phyloP scores from a whole-genome alignment of 2,113 vertebrate genomes.

The Osmerus mordax region DNA sequence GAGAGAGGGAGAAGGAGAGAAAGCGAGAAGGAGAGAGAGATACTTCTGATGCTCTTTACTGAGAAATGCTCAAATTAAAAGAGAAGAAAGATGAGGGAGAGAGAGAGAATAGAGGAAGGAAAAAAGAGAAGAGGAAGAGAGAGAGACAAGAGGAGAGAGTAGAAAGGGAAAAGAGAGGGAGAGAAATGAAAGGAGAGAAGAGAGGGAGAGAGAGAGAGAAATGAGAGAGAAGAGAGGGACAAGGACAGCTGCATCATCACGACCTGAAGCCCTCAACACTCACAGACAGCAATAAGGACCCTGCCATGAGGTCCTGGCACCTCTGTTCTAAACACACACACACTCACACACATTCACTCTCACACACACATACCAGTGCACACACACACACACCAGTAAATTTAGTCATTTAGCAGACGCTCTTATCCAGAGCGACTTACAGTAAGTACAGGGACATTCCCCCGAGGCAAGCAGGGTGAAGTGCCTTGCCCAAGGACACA shows the following conservation, averaged over 20 bases:
- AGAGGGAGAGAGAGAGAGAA: background rate
- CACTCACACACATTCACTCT: too few relatives aligned
- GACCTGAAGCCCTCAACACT: slow-evolving; percentile 37
- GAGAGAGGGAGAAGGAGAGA: background rate
- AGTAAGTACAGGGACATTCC: too few relatives aligned
- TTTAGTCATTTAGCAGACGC: too few relatives aligned
- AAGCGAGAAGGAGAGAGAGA: background rate
- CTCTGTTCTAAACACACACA: slow-evolving; percentile 14
- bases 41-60: too few relatives aligned
- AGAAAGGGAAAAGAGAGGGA: background rate
- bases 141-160: background rate
- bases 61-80: background rate
- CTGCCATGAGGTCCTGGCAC: background rate
- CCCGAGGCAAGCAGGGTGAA: too few relatives aligned
- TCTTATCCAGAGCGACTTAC: too few relatives aligned
- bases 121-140: background rate
- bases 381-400: background rate
- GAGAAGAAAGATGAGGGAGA: background rate
- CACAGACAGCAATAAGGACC: slow-evolving; percentile 37
- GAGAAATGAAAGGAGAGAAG: background rate
- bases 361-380: background rate
- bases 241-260: slow-evolving; percentile 40
- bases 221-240: background rate
- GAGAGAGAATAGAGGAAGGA: background rate
- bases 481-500: too few relatives aligned